Percentiles rank a stretch among this genome's conserved stretches.
phyloP scores from a whole-genome alignment of 2,888 invertebrate genomes.

The Perithous albicinctus region DNA sequence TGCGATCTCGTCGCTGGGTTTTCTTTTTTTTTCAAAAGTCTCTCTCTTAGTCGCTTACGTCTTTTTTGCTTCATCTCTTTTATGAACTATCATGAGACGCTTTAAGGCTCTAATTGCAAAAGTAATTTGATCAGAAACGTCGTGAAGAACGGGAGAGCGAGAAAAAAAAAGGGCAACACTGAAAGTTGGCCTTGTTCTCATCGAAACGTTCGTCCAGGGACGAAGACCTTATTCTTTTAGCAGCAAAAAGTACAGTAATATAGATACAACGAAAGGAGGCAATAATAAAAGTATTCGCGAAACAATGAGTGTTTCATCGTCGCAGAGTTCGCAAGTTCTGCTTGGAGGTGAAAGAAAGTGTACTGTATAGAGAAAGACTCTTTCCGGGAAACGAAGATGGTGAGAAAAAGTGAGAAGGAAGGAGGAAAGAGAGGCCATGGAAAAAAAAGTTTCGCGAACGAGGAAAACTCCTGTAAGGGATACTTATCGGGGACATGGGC shows the following conservation, averaged over 20 bases:
- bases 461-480: conserved; percentile 9
- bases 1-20: too few relatives aligned
- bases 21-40: background rate
- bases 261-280: conserved; percentile 7
- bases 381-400: conserved; percentile 2
- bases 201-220: conserved; percentile 41
- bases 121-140: conserved; percentile 63
- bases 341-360: background rate
- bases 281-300: conserved; percentile 44
- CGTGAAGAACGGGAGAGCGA: conserved; percentile 29
- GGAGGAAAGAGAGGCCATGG: background rate
- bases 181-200: conserved; percentile 36
- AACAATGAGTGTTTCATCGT: conserved; percentile 32
- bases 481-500: background rate
- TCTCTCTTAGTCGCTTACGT: background rate
- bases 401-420: background rate
- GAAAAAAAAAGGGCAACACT: background rate
- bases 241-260: background rate
- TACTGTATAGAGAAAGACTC: background rate
- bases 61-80: conserved; percentile 4
- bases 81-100: conserved; percentile 15
- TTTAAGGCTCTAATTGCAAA: conserved; percentile 54
- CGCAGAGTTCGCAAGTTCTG: background rate
- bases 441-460: conserved; percentile 24
- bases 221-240: conserved; percentile 35